These are phyloP conservation scores for Conus betulinus DNA, from an alignment of 1,140 invertebrate species.

Conservation along the genomic window DNA sequence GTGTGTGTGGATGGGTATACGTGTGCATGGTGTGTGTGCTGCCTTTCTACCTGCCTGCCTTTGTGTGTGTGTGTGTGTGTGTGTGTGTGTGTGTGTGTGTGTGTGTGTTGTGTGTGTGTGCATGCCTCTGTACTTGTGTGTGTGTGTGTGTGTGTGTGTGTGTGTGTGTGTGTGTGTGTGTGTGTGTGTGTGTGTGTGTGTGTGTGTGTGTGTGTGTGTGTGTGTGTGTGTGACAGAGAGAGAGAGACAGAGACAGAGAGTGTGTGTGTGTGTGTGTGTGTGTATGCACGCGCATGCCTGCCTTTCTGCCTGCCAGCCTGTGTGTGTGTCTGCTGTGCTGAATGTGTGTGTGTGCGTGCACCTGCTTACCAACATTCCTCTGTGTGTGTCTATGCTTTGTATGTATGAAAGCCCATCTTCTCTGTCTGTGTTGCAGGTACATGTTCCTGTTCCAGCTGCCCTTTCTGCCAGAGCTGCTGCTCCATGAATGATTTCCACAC, in stretches of 20 bases:
- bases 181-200: background rate
- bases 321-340: conserved; percentile 83
- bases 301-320: conserved; percentile 80
- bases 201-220: too few relatives aligned
- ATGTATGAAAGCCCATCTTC: background rate
- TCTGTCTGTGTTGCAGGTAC: conserved; percentile 78
- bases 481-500: conserved; percentile 81
- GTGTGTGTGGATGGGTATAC: background rate
- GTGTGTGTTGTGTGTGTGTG: too few relatives aligned
- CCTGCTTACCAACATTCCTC: conserved; percentile 77
- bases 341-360: conserved; percentile 81
- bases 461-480: conserved; percentile 82
- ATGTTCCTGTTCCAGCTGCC: conserved; percentile 85
- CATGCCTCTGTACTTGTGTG: too few relatives aligned
- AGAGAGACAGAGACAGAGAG: too few relatives aligned
- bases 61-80: conserved; percentile 10
- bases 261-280: background rate
- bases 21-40: background rate
- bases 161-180: background rate
- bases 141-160: too few relatives aligned
- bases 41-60: background rate
- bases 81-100: background rate
- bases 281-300: conserved; percentile 86
- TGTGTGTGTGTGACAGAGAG: too few relatives aligned
- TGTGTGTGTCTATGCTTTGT: background rate